Evolutionary conservation across 2,113 vertebrate species (phyloP).

Genomic region (Triplophysa siluroides): DNA sequence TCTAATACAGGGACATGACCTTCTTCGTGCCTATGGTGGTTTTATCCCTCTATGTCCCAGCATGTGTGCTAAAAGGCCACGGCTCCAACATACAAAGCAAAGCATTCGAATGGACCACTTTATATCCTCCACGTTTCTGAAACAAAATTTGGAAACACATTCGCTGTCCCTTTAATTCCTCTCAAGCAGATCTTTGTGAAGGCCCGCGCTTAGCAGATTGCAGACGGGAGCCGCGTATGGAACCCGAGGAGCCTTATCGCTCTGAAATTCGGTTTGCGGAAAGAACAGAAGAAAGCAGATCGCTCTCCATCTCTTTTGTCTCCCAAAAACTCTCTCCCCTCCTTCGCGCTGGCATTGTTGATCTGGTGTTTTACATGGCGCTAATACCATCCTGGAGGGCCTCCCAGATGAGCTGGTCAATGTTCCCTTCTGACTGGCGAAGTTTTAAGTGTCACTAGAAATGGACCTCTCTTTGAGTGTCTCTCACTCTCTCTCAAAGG

Average conservation of each 20-base stretch:
- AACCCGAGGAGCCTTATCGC: slow-evolving; percentile 37
- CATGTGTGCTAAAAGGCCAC: too few species aligned
- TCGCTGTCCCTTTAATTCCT: not conserved
- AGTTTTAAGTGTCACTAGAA: slow-evolving; percentile 43
- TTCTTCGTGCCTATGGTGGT: not conserved
- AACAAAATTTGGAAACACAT: not conserved
- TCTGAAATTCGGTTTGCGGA: slow-evolving; percentile 47
- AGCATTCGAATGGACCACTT: not conserved
- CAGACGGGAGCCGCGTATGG: slow-evolving; percentile 20
- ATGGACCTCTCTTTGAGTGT: slow-evolving; percentile 35
- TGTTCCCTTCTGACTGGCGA: slow-evolving; percentile 3
- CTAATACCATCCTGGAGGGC: slow-evolving; percentile 37
- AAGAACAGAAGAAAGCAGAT: slow-evolving; percentile 28
- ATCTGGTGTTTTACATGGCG: slow-evolving; percentile 42
- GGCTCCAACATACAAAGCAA: too few species aligned
- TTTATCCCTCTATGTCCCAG: not conserved
- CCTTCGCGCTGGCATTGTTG: slow-evolving; percentile 40
- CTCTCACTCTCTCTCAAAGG: slow-evolving; percentile 33
- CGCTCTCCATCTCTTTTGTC: slow-evolving; percentile 44
- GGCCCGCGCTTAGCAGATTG: not conserved
- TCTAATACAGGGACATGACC: not conserved
- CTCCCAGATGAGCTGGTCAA: slow-evolving; percentile 25
- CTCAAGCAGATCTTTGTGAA: not conserved
- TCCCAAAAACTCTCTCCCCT: slow-evolving; percentile 22
- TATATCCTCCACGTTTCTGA: not conserved